phyloP scores from a whole-genome alignment of 2,797 vertebrate genomes.

The Centroberyx gerrardi region DNA sequence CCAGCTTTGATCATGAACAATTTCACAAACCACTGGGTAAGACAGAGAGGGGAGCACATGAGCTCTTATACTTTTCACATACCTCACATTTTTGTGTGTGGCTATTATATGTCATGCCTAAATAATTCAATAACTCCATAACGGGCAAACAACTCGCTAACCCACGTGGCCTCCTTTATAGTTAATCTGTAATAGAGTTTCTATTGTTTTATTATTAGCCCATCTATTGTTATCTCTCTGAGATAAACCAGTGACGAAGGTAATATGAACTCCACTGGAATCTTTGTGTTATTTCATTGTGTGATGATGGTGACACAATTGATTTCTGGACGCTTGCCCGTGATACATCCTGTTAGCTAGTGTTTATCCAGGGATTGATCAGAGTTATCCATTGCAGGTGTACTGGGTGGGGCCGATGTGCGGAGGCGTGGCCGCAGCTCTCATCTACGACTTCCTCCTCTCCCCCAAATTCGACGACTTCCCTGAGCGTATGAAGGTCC shows the following conservation, averaged over 20 bases:
- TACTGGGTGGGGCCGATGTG: slow-evolving; percentile 98
- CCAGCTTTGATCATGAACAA: slow-evolving; percentile 89
- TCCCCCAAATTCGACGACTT: slow-evolving; percentile 90
- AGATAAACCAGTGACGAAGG: slow-evolving; percentile 20
- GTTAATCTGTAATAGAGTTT: slow-evolving; percentile 63
- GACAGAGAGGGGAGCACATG: slow-evolving; percentile 43
- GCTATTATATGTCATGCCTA: slow-evolving; percentile 42
- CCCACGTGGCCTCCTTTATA: slow-evolving; percentile 9
- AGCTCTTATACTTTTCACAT: not conserved
- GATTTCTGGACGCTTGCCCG: not conserved
- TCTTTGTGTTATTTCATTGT: slow-evolving; percentile 13
- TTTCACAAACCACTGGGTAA: slow-evolving; percentile 95
- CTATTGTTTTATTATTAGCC: slow-evolving; percentile 49
- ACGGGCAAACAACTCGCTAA: slow-evolving; percentile 22
- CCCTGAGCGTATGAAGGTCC: slow-evolving; percentile 92
- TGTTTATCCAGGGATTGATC: slow-evolving; percentile 36
- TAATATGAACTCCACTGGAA: slow-evolving; percentile 8
- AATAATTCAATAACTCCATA: slow-evolving; percentile 54
- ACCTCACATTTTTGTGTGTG: slow-evolving; percentile 45
- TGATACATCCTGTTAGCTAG: not conserved
- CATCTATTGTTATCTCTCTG: not conserved
- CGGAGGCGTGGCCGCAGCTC: slow-evolving; percentile 91
- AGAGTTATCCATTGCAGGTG: slow-evolving; percentile 83
- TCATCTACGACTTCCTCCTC: slow-evolving; percentile 95
- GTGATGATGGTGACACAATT: slow-evolving; percentile 8